Conservation (phyloP, 2,888 invertebrate species). For the Chalcosyrphus nemorum region DNA sequence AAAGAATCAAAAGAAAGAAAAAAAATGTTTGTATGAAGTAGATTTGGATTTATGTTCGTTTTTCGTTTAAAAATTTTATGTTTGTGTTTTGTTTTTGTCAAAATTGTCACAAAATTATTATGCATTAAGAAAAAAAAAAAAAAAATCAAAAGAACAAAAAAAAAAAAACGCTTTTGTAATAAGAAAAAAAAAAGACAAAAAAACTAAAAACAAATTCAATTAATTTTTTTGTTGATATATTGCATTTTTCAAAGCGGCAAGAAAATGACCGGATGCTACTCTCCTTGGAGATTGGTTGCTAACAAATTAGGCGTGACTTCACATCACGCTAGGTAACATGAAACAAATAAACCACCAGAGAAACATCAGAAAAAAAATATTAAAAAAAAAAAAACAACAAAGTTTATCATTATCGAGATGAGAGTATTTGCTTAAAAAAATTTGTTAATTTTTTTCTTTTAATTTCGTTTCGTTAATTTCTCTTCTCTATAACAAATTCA, state of each 20-base stretch:
- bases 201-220: slow-evolving; percentile 62
- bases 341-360: slow-evolving; percentile 67
- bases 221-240: slow-evolving; percentile 71
- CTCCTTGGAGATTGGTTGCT: slow-evolving; percentile 96
- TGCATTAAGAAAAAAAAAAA: slow-evolving; percentile 58
- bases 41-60: slow-evolving; percentile 45
- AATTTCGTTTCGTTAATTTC: slow-evolving; percentile 58
- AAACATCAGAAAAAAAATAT: slow-evolving; percentile 65
- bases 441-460: slow-evolving; percentile 42
- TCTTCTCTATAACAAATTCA: slow-evolving; percentile 24
- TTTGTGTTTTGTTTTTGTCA: slow-evolving; percentile 58
- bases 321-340: slow-evolving; percentile 77
- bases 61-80: slow-evolving; percentile 22
- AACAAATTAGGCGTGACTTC: slow-evolving; percentile 95
- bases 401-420: slow-evolving; percentile 59
- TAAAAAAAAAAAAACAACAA: slow-evolving; percentile 51
- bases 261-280: slow-evolving; percentile 89
- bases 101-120: slow-evolving; percentile 69
- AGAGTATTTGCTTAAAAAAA: slow-evolving; percentile 65
- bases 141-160: slow-evolving; percentile 33
- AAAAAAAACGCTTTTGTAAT: slow-evolving; percentile 53
- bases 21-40: slow-evolving; percentile 50
- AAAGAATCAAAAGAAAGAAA: slow-evolving; percentile 4
- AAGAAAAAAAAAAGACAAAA: slow-evolving; percentile 64
- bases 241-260: slow-evolving; percentile 83